phyloP scores from a whole-genome alignment of 2,113 vertebrate genomes.

The Alces alces region DNA sequence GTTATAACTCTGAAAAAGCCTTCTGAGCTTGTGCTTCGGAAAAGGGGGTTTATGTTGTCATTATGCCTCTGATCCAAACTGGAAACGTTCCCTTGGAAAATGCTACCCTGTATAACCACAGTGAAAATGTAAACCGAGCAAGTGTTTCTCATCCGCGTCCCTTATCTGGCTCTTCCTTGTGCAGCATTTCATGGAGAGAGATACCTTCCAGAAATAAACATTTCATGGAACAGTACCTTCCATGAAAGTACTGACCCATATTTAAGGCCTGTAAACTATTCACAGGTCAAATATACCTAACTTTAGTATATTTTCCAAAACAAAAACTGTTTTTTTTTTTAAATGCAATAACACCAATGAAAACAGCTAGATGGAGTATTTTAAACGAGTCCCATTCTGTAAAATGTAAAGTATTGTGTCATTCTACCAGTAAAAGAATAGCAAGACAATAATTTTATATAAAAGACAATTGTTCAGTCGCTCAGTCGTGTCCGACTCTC shows the following conservation, averaged over 20 bases:
- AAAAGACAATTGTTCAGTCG: not conserved
- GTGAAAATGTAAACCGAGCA: conserved; percentile 30
- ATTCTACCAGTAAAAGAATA: not conserved
- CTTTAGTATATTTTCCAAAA: not conserved
- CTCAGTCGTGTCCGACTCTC: not conserved
- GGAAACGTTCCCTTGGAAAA: conserved; percentile 41
- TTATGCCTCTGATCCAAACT: conserved; percentile 50
- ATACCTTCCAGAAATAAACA: not conserved
- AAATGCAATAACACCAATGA: not conserved
- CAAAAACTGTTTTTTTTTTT: not conserved
- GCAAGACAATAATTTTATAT: not conserved
- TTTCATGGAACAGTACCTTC: not conserved
- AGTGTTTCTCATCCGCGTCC: conserved; percentile 1
- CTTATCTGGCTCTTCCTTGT: not conserved
- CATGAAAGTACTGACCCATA: not conserved
- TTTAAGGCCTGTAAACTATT: not conserved
- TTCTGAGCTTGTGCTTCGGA: not conserved
- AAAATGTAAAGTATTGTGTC: not conserved
- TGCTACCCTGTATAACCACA: not conserved
- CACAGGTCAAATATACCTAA: not conserved
- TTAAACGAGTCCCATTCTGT: not conserved
- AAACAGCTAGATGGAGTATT: not conserved
- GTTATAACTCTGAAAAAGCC: not conserved
- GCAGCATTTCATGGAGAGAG: not conserved
- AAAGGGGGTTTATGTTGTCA: conserved; percentile 46